phyloP scores from a whole-genome alignment of 2,113 vertebrate species.

The Cochlearius cochlearius region DNA sequence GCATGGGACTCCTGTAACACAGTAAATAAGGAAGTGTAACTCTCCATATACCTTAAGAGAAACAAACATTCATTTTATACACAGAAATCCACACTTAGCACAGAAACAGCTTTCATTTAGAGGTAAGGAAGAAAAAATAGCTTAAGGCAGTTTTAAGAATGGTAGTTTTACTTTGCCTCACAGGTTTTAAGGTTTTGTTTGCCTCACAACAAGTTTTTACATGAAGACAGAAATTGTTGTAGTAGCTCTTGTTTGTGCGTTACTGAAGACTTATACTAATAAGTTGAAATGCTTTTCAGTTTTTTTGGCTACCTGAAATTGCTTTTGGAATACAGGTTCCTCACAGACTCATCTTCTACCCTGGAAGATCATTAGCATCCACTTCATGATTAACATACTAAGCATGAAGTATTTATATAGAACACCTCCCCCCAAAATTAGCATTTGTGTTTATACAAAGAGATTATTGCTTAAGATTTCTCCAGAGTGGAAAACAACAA shows the following conservation, averaged over 20 bases:
- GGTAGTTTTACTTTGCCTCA: background rate
- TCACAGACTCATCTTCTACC: background rate
- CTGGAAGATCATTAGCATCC: background rate
- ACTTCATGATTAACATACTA: background rate
- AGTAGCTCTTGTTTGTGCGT: background rate
- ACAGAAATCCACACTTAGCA: background rate
- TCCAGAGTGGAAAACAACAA: background rate
- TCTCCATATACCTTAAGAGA: background rate
- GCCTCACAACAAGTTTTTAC: background rate
- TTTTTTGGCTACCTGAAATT: background rate
- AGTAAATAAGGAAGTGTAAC: constrained; percentile 27
- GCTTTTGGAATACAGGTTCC: background rate
- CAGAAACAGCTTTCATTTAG: background rate
- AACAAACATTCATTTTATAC: background rate
- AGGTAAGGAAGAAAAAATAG: background rate
- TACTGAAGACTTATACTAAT: background rate
- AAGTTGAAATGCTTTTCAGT: background rate
- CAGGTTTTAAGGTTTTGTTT: background rate
- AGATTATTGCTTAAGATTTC: background rate
- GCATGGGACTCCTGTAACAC: constrained; percentile 92
- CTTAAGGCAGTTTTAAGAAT: background rate
- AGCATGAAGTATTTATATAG: background rate
- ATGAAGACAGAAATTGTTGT: background rate
- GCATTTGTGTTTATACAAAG: background rate
- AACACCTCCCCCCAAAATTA: background rate